These are phyloP conservation scores for Parnassius orleans DNA, from an alignment of 2,888 invertebrate species.

Conservation along the genomic window DNA sequence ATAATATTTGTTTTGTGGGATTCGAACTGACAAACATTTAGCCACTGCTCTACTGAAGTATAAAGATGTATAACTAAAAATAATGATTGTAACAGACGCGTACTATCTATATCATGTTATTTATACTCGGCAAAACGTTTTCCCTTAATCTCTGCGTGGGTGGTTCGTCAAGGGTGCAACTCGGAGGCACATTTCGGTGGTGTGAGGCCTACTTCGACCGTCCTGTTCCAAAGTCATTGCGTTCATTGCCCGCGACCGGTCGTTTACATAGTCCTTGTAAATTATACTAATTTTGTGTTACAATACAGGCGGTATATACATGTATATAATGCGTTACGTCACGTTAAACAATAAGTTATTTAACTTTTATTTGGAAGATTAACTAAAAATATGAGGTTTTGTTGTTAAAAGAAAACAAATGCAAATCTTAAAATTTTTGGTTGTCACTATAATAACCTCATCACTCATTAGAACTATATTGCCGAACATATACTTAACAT, in stretches of 20 bases:
- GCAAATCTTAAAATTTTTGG: too few species aligned
- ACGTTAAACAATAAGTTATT: background rate
- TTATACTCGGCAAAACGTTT: constrained; percentile 34
- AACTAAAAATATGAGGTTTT: too few species aligned
- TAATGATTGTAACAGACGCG: background rate
- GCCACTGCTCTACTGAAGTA: too few species aligned
- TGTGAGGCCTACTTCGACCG: constrained; percentile 54
- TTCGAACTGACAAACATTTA: too few species aligned
- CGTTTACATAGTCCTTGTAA: constrained; percentile 45
- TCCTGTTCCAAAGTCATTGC: constrained; percentile 69
- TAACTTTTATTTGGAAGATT: background rate
- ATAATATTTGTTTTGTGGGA: too few species aligned
- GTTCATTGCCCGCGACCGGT: constrained; percentile 73
- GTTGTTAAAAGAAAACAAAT: too few species aligned
- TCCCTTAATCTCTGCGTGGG: constrained; percentile 33
- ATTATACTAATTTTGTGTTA: constrained; percentile 26
- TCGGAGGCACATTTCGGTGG: constrained; percentile 49
- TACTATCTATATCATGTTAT: constrained; percentile 22
- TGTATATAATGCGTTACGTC: background rate
- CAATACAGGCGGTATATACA: background rate
- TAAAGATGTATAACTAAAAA: too few species aligned
- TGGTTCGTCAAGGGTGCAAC: constrained; percentile 49
- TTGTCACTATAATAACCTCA: too few species aligned
- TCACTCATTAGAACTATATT: too few species aligned
- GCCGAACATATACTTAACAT: too few species aligned